phyloP scores from a whole-genome alignment of 2,888 invertebrate species.

The Ophioninae sp. region DNA sequence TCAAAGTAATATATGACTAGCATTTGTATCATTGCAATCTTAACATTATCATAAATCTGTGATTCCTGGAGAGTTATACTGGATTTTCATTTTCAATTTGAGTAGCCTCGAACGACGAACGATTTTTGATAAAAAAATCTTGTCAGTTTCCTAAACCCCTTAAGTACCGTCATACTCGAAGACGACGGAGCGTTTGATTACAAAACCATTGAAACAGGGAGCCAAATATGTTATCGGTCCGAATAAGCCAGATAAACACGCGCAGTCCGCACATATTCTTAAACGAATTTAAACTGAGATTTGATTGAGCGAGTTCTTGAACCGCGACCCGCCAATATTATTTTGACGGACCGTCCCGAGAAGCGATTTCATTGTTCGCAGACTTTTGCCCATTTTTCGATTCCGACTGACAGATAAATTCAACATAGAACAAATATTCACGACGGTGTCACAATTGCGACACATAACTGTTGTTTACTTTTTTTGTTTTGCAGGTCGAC shows the following conservation, averaged over 20 bases:
- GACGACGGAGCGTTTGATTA: constrained; percentile 15
- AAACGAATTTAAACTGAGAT: not conserved
- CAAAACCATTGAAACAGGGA: constrained; percentile 23
- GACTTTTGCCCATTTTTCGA: not conserved
- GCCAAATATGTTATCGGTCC: constrained; percentile 26
- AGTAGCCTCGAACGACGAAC: too few relatives aligned
- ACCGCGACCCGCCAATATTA: constrained; percentile 4
- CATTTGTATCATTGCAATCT: too few relatives aligned
- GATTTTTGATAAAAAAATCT: too few relatives aligned
- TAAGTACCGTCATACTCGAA: not conserved
- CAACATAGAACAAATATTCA: not conserved
- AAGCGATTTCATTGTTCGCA: constrained; percentile 2
- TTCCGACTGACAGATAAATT: not conserved
- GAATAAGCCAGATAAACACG: constrained; percentile 8
- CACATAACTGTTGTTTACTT: not conserved
- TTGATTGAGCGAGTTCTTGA: constrained; percentile 16
- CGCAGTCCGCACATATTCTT: not conserved
- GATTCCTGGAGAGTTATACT: too few relatives aligned
- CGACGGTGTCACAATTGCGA: not conserved
- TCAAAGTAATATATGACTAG: too few relatives aligned
- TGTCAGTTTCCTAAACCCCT: too few relatives aligned
- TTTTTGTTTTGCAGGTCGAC: constrained; percentile 54
- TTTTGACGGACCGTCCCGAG: constrained; percentile 5
- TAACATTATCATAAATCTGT: too few relatives aligned
- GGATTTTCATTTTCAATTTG: too few relatives aligned